Percentiles rank a stretch among this genome's conserved stretches.
Conservation (phyloP, 2,797 vertebrate genomes). For the Diglossa cyanea region DNA sequence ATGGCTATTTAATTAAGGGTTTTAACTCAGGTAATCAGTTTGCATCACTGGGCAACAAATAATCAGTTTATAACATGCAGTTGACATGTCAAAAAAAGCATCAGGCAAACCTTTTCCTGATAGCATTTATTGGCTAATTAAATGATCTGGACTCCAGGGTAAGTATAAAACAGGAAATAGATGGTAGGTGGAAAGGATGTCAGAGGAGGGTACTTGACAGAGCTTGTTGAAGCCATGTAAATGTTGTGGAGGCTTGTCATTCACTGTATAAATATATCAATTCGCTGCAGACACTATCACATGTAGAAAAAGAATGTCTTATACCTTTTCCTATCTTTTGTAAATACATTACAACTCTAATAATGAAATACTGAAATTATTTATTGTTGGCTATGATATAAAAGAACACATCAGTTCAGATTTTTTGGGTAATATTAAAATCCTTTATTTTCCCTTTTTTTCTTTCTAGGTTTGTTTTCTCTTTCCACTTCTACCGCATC, state of each 20-base stretch:
- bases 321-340: not conserved
- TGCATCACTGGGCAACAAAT: conserved; percentile 41
- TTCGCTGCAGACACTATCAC: not conserved
- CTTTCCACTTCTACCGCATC: not conserved
- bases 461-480: not conserved
- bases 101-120: not conserved
- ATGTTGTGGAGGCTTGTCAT: not conserved
- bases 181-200: not conserved
- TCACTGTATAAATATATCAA: not conserved
- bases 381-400: not conserved
- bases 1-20: conserved; percentile 66
- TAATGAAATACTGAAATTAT: not conserved
- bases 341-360: not conserved
- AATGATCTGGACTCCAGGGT: not conserved
- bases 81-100: conserved; percentile 8
- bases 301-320: not conserved
- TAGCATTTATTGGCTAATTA: not conserved
- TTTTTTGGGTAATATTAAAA: not conserved
- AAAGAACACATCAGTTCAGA: not conserved
- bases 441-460: fast-evolving
- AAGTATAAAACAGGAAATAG: not conserved
- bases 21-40: conserved; percentile 63
- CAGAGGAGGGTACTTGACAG: not conserved
- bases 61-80: conserved; percentile 35
- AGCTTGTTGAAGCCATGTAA: not conserved